Base-by-base conservation (phyloP, 2,113 vertebrate genomes). In the Rissa tridactyla region DNA sequence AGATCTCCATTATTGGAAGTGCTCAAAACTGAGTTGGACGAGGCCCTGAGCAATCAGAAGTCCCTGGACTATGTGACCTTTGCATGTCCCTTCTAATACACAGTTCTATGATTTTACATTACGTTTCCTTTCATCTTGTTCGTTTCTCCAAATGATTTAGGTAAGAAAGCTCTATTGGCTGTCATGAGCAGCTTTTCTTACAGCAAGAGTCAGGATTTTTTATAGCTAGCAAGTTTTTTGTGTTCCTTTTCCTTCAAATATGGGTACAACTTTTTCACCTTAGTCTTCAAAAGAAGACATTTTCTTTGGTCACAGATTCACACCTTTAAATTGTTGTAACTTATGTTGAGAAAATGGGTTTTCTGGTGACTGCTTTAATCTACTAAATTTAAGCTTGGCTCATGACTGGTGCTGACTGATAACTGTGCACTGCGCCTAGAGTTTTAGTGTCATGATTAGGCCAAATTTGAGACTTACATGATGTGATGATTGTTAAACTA, bases 41-140 rank as follows among this genome's bases (percentile, higher is more conserved):
- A 71, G 11, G 4, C 8, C 16, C 36, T 64, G 62, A 55, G 44
- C 21, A 44, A 34, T 71, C 25, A 15, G 66, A 80, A 76, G 11
- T 36, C 40, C 64, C 29, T 69, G 58, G 25, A 26, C 38, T 79
- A 10, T 40, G 0, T 57, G 70, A 26, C 13, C 2, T 22, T 91
- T 3, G 4, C 1, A 3, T 64, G n/a, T 64, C 10, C 47, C 32
- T 91, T 76, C n/a, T 72, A 15, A 49, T 13, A 65, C 0, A 0
- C 17, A 29, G 51, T 69, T 68, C 47, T 52, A 0, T 78, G 46
- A 34, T 58, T 88, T 22, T 61, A 2, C 26, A 5, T 60, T 73
- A 55, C 3, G 3, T 70, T 82, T 86, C 36, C 27, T 76, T 82
- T 80, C 5, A 13, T 82, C 18, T 68, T 77, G 23, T 70, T 79